phyloP scores from a whole-genome alignment of 2,888 invertebrate genomes.

The Aphodius granarius region DNA sequence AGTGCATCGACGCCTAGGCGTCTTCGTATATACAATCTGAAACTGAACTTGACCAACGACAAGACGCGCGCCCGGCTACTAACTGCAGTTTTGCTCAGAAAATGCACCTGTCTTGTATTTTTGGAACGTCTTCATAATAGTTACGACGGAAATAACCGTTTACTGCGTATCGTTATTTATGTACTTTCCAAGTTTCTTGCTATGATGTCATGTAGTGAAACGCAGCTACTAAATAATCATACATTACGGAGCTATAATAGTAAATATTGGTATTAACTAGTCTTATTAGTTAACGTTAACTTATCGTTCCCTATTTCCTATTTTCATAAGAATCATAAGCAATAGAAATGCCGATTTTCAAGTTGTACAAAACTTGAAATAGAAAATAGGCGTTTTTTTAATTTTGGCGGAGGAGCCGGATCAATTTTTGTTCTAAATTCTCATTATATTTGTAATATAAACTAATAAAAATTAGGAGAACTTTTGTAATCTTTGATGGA shows the following conservation, averaged over 20 bases:
- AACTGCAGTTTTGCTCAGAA: background rate
- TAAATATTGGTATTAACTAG: background rate
- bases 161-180: background rate
- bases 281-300: background rate
- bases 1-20: conserved; percentile 12
- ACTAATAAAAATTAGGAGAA: no score
- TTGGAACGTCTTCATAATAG: background rate
- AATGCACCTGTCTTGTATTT: background rate
- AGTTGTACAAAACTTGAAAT: no score
- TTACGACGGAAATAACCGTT: conserved; percentile 15
- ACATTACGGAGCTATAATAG: background rate
- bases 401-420: no score
- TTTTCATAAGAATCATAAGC: no score
- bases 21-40: background rate
- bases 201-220: background rate
- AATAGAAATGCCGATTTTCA: no score
- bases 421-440: no score
- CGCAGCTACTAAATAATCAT: background rate
- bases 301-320: no score
- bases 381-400: no score
- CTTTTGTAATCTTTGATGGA: no score
- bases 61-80: background rate
- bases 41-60: conserved; percentile 6
- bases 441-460: no score
- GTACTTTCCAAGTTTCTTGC: background rate